Evolutionary conservation across 2,888 invertebrate species (phyloP), one percentile per base, ranked within the genome.

Genomic region (Lymantria dispar): DNA sequence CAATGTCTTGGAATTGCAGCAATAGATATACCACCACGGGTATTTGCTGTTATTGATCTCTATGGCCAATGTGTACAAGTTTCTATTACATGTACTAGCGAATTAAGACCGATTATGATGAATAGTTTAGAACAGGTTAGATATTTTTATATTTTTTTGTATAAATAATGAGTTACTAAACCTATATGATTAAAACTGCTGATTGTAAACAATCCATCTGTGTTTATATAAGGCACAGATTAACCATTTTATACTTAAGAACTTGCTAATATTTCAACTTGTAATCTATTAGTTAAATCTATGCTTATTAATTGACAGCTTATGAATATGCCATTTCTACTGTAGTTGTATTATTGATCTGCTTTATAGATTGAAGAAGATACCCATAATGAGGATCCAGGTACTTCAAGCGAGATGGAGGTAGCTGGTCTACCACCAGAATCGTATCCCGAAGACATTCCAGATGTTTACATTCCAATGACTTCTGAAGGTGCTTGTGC

Each of bases 41-140:
- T 98, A 51, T 98, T 96, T 91, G 98, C 98, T 13, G 97, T 98
- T n/a, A 95, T 98, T 43, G 98, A 98, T 92, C 89, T 98, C 59
- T 98, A 98, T 73, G 98, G 98, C 0, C 97, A 97, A 78, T 98
- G 98, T 85, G 97, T 97, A 10, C 98, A 98, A 89, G 98, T 98
- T 13, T 94, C 89, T n/a, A 84, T 88, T 15, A 74, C 80, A 31
- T 75, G 81, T 52, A 60, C 68, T 1, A 80, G 72, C 60, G 77
- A 75, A 5, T 73, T 83, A 61, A 72, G 80, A 45, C 68, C 80
- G 0, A 75, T 78, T 3, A 76, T 80, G 74, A 81, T 82, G 33
- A 73, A 64, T 46, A 78, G 74, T 39, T 59, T 81, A 51, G 83
- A 85, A 60, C 82, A 82, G 79, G 88, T 87, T 45, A 53, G 68